Conservation (phyloP, 2,888 invertebrate genomes). For the Drosophila putrida region DNA sequence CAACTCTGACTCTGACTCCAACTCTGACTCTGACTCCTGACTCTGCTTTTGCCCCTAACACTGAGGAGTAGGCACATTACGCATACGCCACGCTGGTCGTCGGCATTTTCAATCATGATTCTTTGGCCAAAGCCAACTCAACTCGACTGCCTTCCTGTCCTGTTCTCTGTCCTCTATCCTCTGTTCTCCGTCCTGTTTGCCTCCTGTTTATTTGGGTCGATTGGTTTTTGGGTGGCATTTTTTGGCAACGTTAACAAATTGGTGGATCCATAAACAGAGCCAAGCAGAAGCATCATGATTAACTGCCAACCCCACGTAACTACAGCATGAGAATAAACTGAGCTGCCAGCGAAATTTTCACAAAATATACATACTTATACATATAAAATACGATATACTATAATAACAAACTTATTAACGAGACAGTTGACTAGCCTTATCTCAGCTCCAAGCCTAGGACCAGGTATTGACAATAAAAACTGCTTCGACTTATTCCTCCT, state of each 20-base stretch:
- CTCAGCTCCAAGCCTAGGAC: conserved; percentile 4
- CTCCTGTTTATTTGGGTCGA: conserved; percentile 54
- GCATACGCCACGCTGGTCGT: conserved; percentile 47
- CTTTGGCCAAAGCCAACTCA: background rate
- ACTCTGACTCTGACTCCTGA: background rate
- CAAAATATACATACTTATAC: conserved; percentile 26
- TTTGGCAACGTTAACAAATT: conserved; percentile 57
- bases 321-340: background rate
- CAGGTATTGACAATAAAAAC: conserved; percentile 18
- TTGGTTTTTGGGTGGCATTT: conserved; percentile 46
- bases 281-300: conserved; percentile 39
- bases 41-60: background rate
- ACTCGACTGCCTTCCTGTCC: background rate
- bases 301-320: conserved; percentile 28
- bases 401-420: conserved; percentile 50
- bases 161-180: too few species aligned
- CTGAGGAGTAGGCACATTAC: conserved; percentile 40
- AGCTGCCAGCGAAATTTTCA: conserved; percentile 23
- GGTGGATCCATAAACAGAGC: conserved; percentile 48
- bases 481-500: conserved; percentile 1
- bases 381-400: conserved; percentile 19
- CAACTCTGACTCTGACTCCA: conserved; percentile 6
- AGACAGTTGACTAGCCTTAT: conserved; percentile 25
- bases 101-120: conserved; percentile 54
- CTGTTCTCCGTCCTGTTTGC: background rate